Conservation (phyloP, 2,797 vertebrate genomes). For the Odontamblyopus lacepedii region DNA sequence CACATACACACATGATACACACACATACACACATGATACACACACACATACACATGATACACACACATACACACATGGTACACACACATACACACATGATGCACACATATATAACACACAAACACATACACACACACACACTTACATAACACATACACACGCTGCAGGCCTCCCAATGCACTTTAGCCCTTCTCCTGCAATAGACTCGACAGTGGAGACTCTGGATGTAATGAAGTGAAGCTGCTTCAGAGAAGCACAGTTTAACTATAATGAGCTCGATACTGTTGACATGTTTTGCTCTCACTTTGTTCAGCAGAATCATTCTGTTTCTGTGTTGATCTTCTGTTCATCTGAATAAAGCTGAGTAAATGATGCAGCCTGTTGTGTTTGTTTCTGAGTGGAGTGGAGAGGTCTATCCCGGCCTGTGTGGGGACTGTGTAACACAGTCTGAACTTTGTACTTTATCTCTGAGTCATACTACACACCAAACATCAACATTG, state of each 20-base stretch:
- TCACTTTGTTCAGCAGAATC: constrained; percentile 40
- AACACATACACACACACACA: background rate
- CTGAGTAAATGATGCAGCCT: constrained; percentile 19
- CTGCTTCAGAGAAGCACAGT: constrained; percentile 55
- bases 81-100: too few species aligned
- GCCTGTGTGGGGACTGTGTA: background rate
- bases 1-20: too few species aligned
- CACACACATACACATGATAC: too few species aligned
- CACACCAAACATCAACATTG: background rate
- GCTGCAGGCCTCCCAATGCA: constrained; percentile 52
- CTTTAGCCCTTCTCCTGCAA: constrained; percentile 61
- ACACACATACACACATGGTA: too few species aligned
- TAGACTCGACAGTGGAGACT: constrained; percentile 50
- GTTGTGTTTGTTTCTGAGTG: constrained; percentile 13
- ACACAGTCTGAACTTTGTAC: background rate
- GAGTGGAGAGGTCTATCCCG: background rate
- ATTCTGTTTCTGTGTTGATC: constrained; percentile 59
- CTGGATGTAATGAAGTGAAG: constrained; percentile 35
- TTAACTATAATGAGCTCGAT: constrained; percentile 21
- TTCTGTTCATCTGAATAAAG: constrained; percentile 57
- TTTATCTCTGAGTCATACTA: background rate
- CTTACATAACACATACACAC: constrained; percentile 38
- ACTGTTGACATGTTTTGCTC: constrained; percentile 51
- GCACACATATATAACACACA: too few species aligned
- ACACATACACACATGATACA: too few species aligned